These are phyloP conservation scores for Onychomys arenicola DNA, from an alignment of 2,797 vertebrate species.

Conservation along the genomic window DNA sequence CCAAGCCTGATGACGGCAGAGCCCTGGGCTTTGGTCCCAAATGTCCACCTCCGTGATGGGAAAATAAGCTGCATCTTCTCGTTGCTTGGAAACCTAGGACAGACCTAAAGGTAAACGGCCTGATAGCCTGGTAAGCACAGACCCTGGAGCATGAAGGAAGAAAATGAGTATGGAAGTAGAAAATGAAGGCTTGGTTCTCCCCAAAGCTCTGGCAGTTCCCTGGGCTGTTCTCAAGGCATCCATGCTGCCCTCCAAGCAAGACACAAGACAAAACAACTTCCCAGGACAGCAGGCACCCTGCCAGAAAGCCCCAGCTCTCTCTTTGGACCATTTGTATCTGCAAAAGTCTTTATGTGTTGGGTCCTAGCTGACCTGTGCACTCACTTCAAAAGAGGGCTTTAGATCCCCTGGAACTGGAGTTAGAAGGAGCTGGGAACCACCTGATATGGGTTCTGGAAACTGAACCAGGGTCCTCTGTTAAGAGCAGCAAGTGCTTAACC, in stretches of 20 bases:
- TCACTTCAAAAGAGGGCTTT: background rate
- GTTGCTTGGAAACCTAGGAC: constrained; percentile 46
- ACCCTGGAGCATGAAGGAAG: background rate
- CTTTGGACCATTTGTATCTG: too few relatives aligned
- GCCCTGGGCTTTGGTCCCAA: constrained; percentile 11
- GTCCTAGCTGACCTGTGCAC: fast-evolving
- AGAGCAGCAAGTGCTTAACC: background rate
- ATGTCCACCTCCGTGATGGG: constrained; percentile 61
- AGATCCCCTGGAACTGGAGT: background rate
- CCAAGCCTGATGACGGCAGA: background rate
- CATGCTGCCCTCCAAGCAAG: background rate
- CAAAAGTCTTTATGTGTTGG: background rate
- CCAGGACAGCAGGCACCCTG: background rate
- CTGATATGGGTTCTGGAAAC: background rate
- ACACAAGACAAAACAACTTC: background rate
- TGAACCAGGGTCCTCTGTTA: background rate
- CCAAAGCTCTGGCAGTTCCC: too few relatives aligned
- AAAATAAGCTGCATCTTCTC: constrained; percentile 40
- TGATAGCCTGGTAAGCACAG: background rate
- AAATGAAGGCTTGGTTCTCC: background rate
- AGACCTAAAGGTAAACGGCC: constrained; percentile 14
- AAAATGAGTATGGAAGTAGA: background rate
- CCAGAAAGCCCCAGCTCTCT: background rate
- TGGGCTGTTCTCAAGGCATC: too few relatives aligned
- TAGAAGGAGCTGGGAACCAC: background rate